phyloP scores from a whole-genome alignment of 2,113 vertebrate genomes.

The Engystomops pustulosus region DNA sequence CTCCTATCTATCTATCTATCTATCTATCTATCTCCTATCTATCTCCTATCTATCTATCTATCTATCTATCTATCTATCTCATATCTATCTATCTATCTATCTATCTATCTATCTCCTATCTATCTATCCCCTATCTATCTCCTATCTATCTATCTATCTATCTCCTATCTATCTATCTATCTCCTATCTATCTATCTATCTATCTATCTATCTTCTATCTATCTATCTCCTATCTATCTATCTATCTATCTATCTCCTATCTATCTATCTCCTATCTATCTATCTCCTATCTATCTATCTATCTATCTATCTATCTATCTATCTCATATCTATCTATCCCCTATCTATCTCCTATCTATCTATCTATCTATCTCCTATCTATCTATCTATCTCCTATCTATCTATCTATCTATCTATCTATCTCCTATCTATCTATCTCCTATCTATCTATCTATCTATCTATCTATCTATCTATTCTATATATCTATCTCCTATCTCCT shows the following conservation, averaged over 20 bases:
- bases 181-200: too few relatives aligned
- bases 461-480: neutral
- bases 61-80: too few relatives aligned
- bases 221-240: neutral
- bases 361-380: neutral
- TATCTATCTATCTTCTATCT: neutral
- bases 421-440: neutral
- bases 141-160: neutral
- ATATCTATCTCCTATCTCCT: neutral
- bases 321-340: neutral
- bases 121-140: too few relatives aligned
- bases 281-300: neutral
- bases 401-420: neutral
- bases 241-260: neutral
- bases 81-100: neutral
- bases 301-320: conserved; percentile 8
- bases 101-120: too few relatives aligned
- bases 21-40: conserved; percentile 10
- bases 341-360: neutral
- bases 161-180: neutral
- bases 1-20: neutral
- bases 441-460: conserved; percentile 8
- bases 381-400: neutral
- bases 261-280: neutral
- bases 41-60: too few relatives aligned